Evolutionary conservation across 2,797 vertebrate genomes (phyloP).

Genomic region (Xenopus petersii): DNA sequence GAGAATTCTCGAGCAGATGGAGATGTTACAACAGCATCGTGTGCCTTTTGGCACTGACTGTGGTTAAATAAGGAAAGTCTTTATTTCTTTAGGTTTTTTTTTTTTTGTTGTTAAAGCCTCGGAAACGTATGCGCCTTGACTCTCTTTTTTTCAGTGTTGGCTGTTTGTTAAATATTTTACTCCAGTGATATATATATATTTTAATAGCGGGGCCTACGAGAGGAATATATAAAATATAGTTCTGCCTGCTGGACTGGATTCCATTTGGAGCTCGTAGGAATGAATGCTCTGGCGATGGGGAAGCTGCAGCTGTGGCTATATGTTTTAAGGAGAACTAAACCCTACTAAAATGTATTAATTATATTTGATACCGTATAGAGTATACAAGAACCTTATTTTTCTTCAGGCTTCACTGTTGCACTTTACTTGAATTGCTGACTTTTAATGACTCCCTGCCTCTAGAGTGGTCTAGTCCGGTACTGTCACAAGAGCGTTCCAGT

Average conservation of each 20-base stretch:
- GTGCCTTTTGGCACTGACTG: slow-evolving; percentile 41
- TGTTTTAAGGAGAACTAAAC: too few species aligned
- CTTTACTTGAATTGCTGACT: too few species aligned
- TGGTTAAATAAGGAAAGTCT: slow-evolving; percentile 44
- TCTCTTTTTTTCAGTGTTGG: slow-evolving; percentile 25
- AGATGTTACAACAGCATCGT: slow-evolving; percentile 41
- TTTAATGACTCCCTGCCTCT: too few species aligned
- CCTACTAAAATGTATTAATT: too few species aligned
- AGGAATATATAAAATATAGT: slow-evolving; percentile 4
- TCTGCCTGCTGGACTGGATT: neutral
- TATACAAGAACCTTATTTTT: too few species aligned
- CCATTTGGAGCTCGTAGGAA: neutral
- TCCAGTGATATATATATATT: slow-evolving; percentile 8
- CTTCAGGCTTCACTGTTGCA: too few species aligned
- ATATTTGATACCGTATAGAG: too few species aligned
- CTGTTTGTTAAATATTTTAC: slow-evolving; percentile 48
- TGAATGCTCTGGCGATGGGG: neutral
- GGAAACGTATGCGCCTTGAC: slow-evolving; percentile 34
- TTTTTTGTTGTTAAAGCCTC: slow-evolving; percentile 15
- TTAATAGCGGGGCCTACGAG: slow-evolving; percentile 8
- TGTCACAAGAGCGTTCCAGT: too few species aligned
- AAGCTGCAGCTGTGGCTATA: too few species aligned
- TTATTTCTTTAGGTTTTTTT: slow-evolving; percentile 41
- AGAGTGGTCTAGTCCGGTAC: too few species aligned
- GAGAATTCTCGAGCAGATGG: slow-evolving; percentile 45